Evolutionary conservation across 30 jellyfish, hydroid and myxozoan species (phyloP).

Genomic region (Rhopilema esculentum): DNA sequence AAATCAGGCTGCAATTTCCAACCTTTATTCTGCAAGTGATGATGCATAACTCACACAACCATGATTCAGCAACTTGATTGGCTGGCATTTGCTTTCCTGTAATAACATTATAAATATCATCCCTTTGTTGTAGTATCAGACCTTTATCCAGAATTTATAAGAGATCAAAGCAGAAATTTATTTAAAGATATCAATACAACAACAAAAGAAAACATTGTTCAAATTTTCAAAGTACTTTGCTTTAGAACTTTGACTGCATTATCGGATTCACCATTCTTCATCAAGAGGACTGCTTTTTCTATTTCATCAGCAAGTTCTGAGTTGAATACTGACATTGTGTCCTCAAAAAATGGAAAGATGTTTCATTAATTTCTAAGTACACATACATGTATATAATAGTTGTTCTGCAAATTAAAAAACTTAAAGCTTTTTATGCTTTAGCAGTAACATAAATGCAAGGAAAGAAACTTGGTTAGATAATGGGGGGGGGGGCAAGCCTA

Average conservation of each 20-base stretch:
- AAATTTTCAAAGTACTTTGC: neutral
- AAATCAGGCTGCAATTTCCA: neutral
- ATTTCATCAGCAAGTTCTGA: neutral
- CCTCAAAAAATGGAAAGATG: neutral
- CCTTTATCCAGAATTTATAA: too few species aligned
- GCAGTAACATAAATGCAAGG: neutral
- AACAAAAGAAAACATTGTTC: neutral
- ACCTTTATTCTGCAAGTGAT: neutral
- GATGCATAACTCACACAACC: constrained; percentile 4
- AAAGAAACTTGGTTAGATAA: too few species aligned
- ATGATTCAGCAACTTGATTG: neutral
- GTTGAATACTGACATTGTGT: neutral
- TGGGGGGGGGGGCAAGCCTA: too few species aligned
- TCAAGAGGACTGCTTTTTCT: neutral
- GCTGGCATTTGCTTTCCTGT: neutral
- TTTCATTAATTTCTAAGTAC: neutral
- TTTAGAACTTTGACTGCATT: neutral
- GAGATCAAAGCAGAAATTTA: too few species aligned
- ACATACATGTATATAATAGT: too few species aligned
- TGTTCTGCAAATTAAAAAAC: too few species aligned
- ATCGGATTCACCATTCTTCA: neutral
- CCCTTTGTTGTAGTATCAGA: too few species aligned
- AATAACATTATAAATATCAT: too few species aligned
- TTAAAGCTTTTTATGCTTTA: too few species aligned
- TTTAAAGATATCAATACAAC: neutral